Conservation (phyloP, 2,888 invertebrate species). For the Lysandra bellargus region DNA sequence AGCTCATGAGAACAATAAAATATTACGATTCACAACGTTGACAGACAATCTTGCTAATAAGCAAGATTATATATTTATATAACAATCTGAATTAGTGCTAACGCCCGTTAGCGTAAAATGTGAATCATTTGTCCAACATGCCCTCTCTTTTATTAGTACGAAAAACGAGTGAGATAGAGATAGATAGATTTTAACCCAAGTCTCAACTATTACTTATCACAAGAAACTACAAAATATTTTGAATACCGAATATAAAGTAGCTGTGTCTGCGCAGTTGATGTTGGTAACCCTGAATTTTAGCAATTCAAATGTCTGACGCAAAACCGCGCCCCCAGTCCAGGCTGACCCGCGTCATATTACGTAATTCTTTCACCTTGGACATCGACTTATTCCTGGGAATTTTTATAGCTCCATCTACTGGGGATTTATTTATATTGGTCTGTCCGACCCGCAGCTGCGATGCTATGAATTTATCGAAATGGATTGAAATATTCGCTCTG, state of each 20-base stretch:
- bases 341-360: slow-evolving; percentile 43
- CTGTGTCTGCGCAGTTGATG: background rate
- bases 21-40: too few species aligned
- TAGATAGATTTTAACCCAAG: too few species aligned
- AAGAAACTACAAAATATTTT: background rate
- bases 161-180: too few species aligned
- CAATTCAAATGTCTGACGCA: slow-evolving; percentile 16
- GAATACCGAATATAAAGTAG: background rate
- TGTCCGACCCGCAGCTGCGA: background rate
- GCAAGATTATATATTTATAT: too few species aligned
- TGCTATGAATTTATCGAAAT: background rate
- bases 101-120: too few species aligned
- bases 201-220: background rate
- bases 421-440: slow-evolving; percentile 16
- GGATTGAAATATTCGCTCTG: background rate
- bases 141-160: too few species aligned
- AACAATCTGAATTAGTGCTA: too few species aligned
- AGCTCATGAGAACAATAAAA: too few species aligned
- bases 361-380: slow-evolving; percentile 46
- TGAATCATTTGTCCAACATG: too few species aligned
- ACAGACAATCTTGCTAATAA: too few species aligned
- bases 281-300: slow-evolving; percentile 14
- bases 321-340: slow-evolving; percentile 13
- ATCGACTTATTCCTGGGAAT: slow-evolving; percentile 36
- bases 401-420: slow-evolving; percentile 7